These are phyloP conservation scores for Whitmania pigra DNA, from an alignment of 1,140 invertebrate genomes.

Conservation along the genomic window DNA sequence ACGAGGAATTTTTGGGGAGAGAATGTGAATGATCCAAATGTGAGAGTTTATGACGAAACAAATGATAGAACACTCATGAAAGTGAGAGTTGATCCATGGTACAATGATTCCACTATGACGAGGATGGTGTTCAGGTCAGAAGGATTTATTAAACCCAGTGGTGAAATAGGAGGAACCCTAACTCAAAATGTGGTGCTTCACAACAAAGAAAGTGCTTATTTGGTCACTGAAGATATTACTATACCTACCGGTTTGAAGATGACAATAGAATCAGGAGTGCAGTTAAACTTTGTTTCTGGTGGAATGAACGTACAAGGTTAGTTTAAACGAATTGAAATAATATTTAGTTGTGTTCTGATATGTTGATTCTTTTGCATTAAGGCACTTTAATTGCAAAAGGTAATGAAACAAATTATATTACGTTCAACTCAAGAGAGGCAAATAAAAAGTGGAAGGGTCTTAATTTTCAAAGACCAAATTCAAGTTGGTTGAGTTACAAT, in stretches of 20 bases:
- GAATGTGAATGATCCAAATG: background rate
- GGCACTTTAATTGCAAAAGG: background rate
- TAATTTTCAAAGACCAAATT: background rate
- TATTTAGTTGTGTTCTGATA: background rate
- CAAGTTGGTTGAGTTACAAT: no score
- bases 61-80: slow-evolving; percentile 4
- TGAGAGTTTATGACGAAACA: slow-evolving; percentile 5
- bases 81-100: slow-evolving; percentile 11
- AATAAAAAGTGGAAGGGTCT: slow-evolving; percentile 2
- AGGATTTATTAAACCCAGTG: background rate
- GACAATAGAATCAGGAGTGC: slow-evolving; percentile 12
- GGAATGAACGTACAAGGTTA: slow-evolving; percentile 22
- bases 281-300: slow-evolving; percentile 12
- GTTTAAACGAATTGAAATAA: background rate
- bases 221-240: slow-evolving; percentile 12
- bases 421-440: background rate
- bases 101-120: background rate
- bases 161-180: slow-evolving; percentile 17
- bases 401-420: background rate
- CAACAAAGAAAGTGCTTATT: slow-evolving; percentile 5
- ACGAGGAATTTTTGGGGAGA: slow-evolving; percentile 1
- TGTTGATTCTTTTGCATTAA: background rate
- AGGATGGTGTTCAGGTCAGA: background rate
- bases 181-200: slow-evolving; percentile 1
- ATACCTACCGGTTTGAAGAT: slow-evolving; percentile 15